Percentiles rank a stretch among this genome's conserved stretches.
Conservation (phyloP, 2,888 invertebrate genomes). For the Pantelozetes paolii region DNA sequence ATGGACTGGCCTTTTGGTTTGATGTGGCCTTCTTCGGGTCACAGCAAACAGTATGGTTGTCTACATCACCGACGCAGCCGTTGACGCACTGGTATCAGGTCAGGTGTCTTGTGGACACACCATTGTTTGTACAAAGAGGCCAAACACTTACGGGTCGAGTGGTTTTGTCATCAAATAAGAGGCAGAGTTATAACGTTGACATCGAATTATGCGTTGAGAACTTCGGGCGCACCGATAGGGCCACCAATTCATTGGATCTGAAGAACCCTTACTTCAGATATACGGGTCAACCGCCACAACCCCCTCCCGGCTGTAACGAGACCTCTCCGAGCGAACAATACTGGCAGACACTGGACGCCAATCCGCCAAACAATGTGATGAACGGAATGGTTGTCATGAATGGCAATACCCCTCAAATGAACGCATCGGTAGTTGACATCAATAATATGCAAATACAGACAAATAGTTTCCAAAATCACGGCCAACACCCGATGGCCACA, state of each 20-base stretch:
- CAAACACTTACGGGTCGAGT: constrained; percentile 83
- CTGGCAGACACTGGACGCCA: constrained; percentile 58
- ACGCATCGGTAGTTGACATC: constrained; percentile 9
- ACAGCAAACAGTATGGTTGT: constrained; percentile 85
- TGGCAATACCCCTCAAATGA: neutral
- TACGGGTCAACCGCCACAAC: constrained; percentile 83
- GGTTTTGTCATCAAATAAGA: constrained; percentile 81
- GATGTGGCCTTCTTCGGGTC: constrained; percentile 93
- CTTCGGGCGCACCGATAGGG: constrained; percentile 63
- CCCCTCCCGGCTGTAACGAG: constrained; percentile 84
- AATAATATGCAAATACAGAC: constrained; percentile 25
- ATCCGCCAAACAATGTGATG: constrained; percentile 21
- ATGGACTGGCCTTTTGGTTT: constrained; percentile 98
- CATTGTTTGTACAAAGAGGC: constrained; percentile 89
- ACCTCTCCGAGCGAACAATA: constrained; percentile 90
- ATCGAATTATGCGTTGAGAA: constrained; percentile 89
- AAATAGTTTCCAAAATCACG: constrained; percentile 4
- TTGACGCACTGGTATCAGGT: constrained; percentile 96
- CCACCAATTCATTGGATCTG: constrained; percentile 86
- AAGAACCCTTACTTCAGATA: constrained; percentile 63
- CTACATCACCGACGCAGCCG: constrained; percentile 95
- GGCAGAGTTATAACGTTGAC: constrained; percentile 98
- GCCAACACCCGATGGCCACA: neutral
- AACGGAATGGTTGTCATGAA: constrained; percentile 23
- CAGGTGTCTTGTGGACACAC: constrained; percentile 85